phyloP scores from a whole-genome alignment of 2,797 vertebrate species.

The Allobates femoralis region DNA sequence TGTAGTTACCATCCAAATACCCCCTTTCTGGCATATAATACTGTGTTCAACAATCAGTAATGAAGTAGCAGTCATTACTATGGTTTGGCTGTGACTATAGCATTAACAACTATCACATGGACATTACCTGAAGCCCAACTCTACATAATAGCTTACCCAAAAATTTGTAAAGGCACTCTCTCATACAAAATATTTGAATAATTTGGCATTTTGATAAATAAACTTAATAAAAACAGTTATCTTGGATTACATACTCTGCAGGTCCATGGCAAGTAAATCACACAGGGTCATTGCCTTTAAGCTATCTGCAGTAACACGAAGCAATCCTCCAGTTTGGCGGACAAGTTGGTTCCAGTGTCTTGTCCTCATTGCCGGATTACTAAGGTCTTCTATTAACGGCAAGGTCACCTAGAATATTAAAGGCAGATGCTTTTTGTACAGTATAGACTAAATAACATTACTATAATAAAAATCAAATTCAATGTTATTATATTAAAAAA shows the following conservation, averaged over 20 bases:
- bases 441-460: not conserved
- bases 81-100: not conserved
- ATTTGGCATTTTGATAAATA: no score
- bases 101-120: not conserved
- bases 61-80: not conserved
- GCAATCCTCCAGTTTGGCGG: conserved; percentile 59
- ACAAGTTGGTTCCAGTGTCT: conserved; percentile 63
- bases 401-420: conserved; percentile 55
- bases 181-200: not conserved
- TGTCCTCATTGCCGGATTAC: conserved; percentile 58
- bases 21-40: not conserved
- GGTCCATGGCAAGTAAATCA: conserved; percentile 54
- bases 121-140: not conserved
- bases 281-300: conserved; percentile 49
- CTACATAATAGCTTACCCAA: not conserved
- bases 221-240: not conserved
- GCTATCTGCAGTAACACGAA: conserved; percentile 49
- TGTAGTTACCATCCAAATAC: not conserved
- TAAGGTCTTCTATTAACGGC: conserved; percentile 57
- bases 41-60: not conserved
- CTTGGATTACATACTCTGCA: conserved; percentile 46
- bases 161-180: not conserved
- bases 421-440: not conserved
- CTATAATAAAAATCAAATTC: not conserved
- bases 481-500: not conserved